These are phyloP conservation scores for Artemia sp. DNA, from an alignment of 2,888 invertebrate species.

Conservation along the genomic window DNA sequence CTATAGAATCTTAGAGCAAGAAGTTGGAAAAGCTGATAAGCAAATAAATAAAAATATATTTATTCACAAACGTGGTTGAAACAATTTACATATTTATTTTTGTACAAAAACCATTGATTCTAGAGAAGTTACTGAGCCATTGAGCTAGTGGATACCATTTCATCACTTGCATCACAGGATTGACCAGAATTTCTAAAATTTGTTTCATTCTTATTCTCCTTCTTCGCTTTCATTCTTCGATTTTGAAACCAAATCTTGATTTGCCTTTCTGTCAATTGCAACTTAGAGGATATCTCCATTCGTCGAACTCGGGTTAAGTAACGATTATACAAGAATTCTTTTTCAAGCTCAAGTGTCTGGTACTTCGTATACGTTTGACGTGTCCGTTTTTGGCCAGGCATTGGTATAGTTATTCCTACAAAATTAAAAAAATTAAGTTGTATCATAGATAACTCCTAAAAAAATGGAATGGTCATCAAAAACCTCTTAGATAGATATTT, in stretches of 20 bases:
- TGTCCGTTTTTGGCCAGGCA: neutral
- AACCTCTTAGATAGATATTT: too few relatives aligned
- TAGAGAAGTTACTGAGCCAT: neutral
- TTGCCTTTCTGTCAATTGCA: neutral
- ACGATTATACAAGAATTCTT: neutral
- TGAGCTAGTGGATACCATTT: neutral
- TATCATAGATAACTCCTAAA: too few relatives aligned
- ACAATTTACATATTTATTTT: too few relatives aligned
- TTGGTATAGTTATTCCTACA: neutral
- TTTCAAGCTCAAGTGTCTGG: conserved; percentile 1
- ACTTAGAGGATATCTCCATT: neutral
- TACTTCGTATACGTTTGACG: neutral
- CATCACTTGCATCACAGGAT: neutral
- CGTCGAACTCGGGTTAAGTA: conserved; percentile 7
- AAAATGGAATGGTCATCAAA: too few relatives aligned
- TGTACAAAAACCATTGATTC: too few relatives aligned
- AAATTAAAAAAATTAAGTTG: neutral
- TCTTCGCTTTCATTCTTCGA: conserved; percentile 11
- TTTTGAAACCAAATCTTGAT: conserved; percentile 7
- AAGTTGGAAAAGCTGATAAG: too few relatives aligned
- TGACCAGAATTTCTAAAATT: neutral
- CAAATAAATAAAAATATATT: too few relatives aligned
- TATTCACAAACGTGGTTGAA: too few relatives aligned
- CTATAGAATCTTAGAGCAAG: too few relatives aligned
- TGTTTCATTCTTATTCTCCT: conserved; percentile 1